Evolutionary conservation across 2,113 vertebrate species (phyloP), one percentile per base, ranked within the genome.

Genomic region (Tetrao urogallus): DNA sequence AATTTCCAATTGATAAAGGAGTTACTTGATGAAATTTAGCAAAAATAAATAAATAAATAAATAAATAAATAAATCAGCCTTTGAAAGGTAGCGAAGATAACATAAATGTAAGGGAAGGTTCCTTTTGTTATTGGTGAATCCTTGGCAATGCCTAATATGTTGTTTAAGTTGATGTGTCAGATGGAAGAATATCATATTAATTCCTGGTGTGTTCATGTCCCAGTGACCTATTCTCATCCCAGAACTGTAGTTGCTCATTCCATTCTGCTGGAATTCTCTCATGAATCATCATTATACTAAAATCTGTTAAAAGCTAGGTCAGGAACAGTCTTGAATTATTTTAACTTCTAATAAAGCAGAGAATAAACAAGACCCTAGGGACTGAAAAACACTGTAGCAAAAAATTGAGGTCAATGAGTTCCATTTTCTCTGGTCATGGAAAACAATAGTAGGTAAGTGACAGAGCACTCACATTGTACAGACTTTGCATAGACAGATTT

Each of bases 281-380:
- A 72, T 79, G 83, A 40, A 87, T 70, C 34, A 54, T 70, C 85
- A 71, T 56, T 61, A 65, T 64, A 91, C 2, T 89, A 92, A 95
- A 87, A 74, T 2, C 6, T 19, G 82, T 11, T 45, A 91, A 89
- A 95, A 92, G 78, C 69, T 96, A 93, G 79, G 71, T 93, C 89
- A 95, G n/a, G 27, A 90, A 34, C 13, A 78, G 13, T 74, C 74
- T 91, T 69, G 89, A 77, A 94, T 85, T 89, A 89, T 92, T 91
- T 91, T 89, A 77, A 64, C 82, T 94, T 92, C 72, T 92, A 93
- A 89, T 93, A 72, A 93, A 90, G 81, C 25, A 74, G 82, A 94
- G 81, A 79, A 94, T 77, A 94, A 94, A 93, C 54, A 96, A 47
- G 54, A 56, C 74, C 40, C 74, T n/a, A 50, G 75, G 25, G 89